phyloP scores from a whole-genome alignment of 1,140 invertebrate genomes.

The Orius insidiosus region DNA sequence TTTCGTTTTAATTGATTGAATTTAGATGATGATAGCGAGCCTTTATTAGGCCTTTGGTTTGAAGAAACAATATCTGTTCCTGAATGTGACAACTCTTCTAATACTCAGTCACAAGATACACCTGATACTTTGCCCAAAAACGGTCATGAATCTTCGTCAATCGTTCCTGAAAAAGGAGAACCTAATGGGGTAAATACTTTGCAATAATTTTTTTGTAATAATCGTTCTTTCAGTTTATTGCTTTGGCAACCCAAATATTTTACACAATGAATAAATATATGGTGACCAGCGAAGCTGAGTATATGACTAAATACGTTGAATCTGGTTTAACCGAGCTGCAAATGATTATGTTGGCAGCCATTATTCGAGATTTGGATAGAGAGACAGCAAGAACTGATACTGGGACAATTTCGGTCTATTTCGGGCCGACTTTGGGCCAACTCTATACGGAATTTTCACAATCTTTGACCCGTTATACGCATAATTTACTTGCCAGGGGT shows the following conservation, averaged over 20 bases:
- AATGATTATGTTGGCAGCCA: conserved; percentile 61
- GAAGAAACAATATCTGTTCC: conserved; percentile 74
- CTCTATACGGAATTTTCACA: conserved; percentile 62
- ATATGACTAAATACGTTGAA: conserved; percentile 37
- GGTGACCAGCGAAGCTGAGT: conserved; percentile 40
- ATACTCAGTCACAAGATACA: conserved; percentile 11
- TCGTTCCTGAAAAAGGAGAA: conserved; percentile 79
- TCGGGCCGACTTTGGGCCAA: conserved; percentile 45
- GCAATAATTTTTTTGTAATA: conserved; percentile 53
- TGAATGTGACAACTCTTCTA: conserved; percentile 27
- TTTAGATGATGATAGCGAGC: conserved; percentile 67
- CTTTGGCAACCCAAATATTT: conserved; percentile 61
- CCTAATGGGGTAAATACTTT: conserved; percentile 51
- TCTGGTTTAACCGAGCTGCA: conserved; percentile 54
- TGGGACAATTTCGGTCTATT: conserved; percentile 57
- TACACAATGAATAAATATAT: conserved; percentile 51
- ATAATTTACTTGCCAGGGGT: conserved; percentile 61
- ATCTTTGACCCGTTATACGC: conserved; percentile 61
- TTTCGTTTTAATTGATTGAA: background rate
- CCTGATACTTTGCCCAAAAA: conserved; percentile 11
- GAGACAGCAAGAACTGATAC: conserved; percentile 66
- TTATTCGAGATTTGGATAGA: conserved; percentile 69
- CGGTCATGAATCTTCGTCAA: conserved; percentile 25
- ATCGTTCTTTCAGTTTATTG: conserved; percentile 44
- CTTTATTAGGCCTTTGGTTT: conserved; percentile 80